phyloP scores from a whole-genome alignment of 92 coral and sea anemone genomes.

The Desmophyllum pertusum region DNA sequence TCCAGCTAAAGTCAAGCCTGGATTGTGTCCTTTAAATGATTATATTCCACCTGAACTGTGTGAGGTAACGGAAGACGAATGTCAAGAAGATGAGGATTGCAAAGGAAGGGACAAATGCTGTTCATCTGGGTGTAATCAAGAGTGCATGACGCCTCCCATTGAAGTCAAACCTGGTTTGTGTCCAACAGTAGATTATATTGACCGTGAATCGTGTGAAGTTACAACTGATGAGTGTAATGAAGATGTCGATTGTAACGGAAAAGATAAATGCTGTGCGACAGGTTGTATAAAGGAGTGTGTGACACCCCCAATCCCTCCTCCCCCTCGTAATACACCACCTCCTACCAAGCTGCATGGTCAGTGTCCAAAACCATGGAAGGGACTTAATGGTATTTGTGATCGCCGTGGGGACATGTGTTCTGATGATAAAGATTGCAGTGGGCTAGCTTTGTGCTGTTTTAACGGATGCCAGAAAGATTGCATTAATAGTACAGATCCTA shows the following conservation, averaged over 20 bases:
- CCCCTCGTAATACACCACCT: not conserved
- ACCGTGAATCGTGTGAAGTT: slow-evolving; percentile 41
- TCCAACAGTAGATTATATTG: slow-evolving; percentile 49
- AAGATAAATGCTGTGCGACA: slow-evolving; percentile 73
- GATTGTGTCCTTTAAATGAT: slow-evolving; percentile 62
- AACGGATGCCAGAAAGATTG: slow-evolving; percentile 75
- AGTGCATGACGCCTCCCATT: slow-evolving; percentile 73
- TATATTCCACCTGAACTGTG: slow-evolving; percentile 50
- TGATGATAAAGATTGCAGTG: slow-evolving; percentile 44
- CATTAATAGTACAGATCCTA: slow-evolving; percentile 30
- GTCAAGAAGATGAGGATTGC: slow-evolving; percentile 69
- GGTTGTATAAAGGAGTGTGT: slow-evolving; percentile 75
- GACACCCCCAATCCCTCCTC: slow-evolving; percentile 45
- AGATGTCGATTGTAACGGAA: slow-evolving; percentile 72
- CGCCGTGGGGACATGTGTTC: slow-evolving; percentile 53
- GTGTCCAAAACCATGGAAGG: slow-evolving; percentile 73
- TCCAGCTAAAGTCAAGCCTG: slow-evolving; percentile 60
- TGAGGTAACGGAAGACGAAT: slow-evolving; percentile 61
- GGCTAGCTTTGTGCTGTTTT: slow-evolving; percentile 55
- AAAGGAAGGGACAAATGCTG: slow-evolving; percentile 74
- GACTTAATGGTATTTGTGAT: slow-evolving; percentile 67
- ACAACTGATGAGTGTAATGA: slow-evolving; percentile 55
- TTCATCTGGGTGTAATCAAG: slow-evolving; percentile 64
- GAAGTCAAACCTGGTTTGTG: slow-evolving; percentile 67
- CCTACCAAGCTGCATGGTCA: slow-evolving; percentile 13